These are phyloP conservation scores for Heliconius congener DNA, from an alignment of 1,140 invertebrate genomes.

Conservation along the genomic window DNA sequence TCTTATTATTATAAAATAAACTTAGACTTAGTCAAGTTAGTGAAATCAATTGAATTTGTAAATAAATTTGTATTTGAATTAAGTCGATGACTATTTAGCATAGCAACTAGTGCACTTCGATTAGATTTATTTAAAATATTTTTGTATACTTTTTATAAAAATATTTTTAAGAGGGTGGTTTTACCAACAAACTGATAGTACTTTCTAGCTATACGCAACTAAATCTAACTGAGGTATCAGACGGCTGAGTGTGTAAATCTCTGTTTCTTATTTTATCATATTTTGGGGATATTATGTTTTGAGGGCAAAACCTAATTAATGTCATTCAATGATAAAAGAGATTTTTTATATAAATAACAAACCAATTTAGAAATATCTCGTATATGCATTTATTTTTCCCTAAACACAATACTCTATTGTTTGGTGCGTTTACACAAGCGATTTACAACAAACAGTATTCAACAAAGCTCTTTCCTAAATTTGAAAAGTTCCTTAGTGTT, in stretches of 20 bases:
- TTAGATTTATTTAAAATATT: not conserved
- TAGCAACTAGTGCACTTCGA: not conserved
- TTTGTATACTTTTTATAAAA: not conserved
- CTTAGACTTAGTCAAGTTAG: not conserved
- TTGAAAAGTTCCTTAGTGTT: constrained; percentile 37
- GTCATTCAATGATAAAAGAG: too few relatives aligned
- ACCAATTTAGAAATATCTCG: not conserved
- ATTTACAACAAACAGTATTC: constrained; percentile 30
- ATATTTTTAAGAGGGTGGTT: not conserved
- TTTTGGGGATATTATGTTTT: too few relatives aligned
- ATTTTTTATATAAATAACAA: not conserved
- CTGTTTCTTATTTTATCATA: too few relatives aligned
- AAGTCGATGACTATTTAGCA: not conserved
- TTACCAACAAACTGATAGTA: not conserved
- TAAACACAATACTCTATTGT: not conserved
- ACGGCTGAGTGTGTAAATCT: too few relatives aligned
- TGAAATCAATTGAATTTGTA: not conserved
- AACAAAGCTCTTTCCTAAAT: constrained; percentile 34
- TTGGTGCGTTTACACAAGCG: not conserved
- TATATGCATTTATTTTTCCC: not conserved
- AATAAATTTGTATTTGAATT: not conserved
- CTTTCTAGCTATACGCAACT: too few relatives aligned
- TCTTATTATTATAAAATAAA: not conserved
- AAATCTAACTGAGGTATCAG: too few relatives aligned
- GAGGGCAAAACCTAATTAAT: too few relatives aligned